These are phyloP conservation scores for Drepana arcuata DNA, from an alignment of 1,140 invertebrate genomes.

Conservation along the genomic window DNA sequence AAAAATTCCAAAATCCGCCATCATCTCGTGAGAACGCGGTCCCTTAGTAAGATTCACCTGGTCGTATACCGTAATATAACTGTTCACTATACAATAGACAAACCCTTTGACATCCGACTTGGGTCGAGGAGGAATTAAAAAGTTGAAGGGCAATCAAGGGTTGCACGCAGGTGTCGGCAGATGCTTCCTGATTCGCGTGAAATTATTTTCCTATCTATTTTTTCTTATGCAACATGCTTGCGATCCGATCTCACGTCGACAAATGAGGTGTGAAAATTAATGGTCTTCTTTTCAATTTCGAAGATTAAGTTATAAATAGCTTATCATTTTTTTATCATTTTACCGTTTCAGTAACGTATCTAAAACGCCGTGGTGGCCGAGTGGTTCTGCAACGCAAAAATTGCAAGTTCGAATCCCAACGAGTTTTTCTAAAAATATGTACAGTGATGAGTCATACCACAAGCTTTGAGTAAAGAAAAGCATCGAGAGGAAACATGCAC, in stretches of 20 bases:
- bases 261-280: constrained; percentile 61
- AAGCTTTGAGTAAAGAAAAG: too few relatives aligned
- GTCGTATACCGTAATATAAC: constrained; percentile 47
- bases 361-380: too few relatives aligned
- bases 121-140: constrained; percentile 33
- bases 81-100: constrained; percentile 32
- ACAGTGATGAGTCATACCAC: too few relatives aligned
- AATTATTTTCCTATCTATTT: constrained; percentile 53
- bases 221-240: constrained; percentile 21
- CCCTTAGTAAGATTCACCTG: constrained; percentile 40
- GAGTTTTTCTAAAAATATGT: too few relatives aligned
- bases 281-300: constrained; percentile 32
- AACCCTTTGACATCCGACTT: constrained; percentile 51
- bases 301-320: too few relatives aligned
- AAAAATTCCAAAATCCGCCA: constrained; percentile 35
- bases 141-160: constrained; percentile 36
- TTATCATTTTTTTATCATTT: too few relatives aligned
- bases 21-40: constrained; percentile 53
- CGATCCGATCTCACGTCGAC: constrained; percentile 41
- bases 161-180: constrained; percentile 50
- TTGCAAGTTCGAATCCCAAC: too few relatives aligned
- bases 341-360: too few relatives aligned
- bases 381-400: too few relatives aligned
- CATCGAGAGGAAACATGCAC: too few relatives aligned
- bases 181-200: constrained; percentile 58